Conservation (phyloP, 2,888 invertebrate species). For the Microdon myrmicae region DNA sequence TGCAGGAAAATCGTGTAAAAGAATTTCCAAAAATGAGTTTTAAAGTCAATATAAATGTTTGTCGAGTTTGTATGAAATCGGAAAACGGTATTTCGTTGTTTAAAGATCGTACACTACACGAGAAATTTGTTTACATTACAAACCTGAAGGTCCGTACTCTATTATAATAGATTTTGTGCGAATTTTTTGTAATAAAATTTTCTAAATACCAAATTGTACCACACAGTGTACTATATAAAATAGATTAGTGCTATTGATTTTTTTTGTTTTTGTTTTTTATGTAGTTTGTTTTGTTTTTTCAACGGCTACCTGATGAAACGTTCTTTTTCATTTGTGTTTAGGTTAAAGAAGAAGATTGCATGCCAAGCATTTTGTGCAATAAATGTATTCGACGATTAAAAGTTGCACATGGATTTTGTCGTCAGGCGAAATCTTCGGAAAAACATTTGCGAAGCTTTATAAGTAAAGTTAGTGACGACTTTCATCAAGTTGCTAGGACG, state of each 20-base stretch:
- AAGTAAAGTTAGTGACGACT: constrained; percentile 57
- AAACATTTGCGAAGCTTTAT: constrained; percentile 57
- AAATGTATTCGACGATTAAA: constrained; percentile 57
- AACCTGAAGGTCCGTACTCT: constrained; percentile 56
- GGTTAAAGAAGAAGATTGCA: constrained; percentile 56
- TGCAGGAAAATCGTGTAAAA: neutral
- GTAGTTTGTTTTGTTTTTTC: too few species aligned
- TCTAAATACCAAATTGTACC: constrained; percentile 34
- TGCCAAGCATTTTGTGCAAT: constrained; percentile 58
- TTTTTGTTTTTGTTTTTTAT: too few species aligned
- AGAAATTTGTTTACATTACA: constrained; percentile 59
- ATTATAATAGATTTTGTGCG: constrained; percentile 52
- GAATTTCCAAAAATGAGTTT: constrained; percentile 55
- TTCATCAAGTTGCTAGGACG: constrained; percentile 57
- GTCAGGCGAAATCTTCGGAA: constrained; percentile 56
- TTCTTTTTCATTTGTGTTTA: constrained; percentile 38
- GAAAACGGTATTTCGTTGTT: constrained; percentile 54
- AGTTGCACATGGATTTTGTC: constrained; percentile 57
- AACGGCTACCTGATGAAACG: neutral
- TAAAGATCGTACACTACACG: constrained; percentile 48
- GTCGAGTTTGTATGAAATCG: constrained; percentile 60
- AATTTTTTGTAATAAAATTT: constrained; percentile 48
- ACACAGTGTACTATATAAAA: too few species aligned
- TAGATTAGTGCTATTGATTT: too few species aligned
- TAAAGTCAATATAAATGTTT: constrained; percentile 59